Base-by-base conservation (phyloP, 2,797 vertebrate genomes). In the Xyrichtys novacula region DNA sequence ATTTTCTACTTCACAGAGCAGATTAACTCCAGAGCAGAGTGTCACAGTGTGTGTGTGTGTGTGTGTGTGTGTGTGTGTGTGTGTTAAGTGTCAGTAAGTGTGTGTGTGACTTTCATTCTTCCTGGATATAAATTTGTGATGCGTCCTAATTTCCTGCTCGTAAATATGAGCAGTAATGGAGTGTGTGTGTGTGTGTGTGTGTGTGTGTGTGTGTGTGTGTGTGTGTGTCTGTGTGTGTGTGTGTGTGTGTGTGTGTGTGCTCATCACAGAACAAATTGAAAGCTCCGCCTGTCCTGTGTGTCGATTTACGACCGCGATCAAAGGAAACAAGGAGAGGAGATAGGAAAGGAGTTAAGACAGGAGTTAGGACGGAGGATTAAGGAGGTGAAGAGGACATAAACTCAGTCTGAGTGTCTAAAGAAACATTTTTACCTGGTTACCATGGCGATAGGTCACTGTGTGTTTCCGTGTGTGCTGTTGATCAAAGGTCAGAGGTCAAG, bases 1-100 rank as follows among this genome's bases (percentile, higher is more conserved):
- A 97, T 98, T 96, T 97, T 96, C 96, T 96, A 97, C 95, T 96
- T 96, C 96, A 97, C 96, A 96, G 96, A 97, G 96, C 96, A 95
- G 93, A 97, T 97, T 85, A 98, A 96, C 95, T 83, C 65, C 48
- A 31, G 32, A 66, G 43, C 29, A 32, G 43, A 9, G 17, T 40
- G 68, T 66, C 46, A 53, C 17, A 25, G 23, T 19, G 39, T 19
- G 56, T 56, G 58, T 67, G 47, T 64, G 61, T 64, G 56, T 58
- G 39, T 55, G 23, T 44, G 34, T 58, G 43, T 47, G 58, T 60
- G 17, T 11, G 20, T 17, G 47, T 28, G 44, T 28, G 59, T 39
- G 46, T 42, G 38, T 38, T 31, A 31, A 20, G 43, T 54, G 53
- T 38, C n/a, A n/a, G 50, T 28, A 59, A 10, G 34, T 48, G 50